phyloP scores from a whole-genome alignment of 2,888 invertebrate species.

The Girardia tigrina region DNA sequence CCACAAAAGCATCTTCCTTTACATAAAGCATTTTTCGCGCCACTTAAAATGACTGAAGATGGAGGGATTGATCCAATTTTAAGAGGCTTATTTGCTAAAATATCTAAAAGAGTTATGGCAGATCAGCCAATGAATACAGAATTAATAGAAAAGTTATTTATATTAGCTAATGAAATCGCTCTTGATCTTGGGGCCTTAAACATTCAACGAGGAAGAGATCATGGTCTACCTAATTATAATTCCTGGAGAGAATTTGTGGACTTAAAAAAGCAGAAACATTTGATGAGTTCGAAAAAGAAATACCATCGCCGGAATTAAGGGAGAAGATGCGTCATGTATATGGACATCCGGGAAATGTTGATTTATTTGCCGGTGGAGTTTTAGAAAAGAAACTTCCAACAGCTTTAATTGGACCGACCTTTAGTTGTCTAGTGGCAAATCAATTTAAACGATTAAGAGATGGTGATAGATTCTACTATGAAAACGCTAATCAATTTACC shows the following conservation, averaged over 20 bases:
- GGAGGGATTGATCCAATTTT: conserved; percentile 91
- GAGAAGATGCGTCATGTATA: conserved; percentile 68
- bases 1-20: conserved; percentile 74
- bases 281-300: conserved; percentile 68
- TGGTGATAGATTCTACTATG: conserved; percentile 92
- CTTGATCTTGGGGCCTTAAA: conserved; percentile 88
- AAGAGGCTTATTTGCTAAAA: conserved; percentile 71
- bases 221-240: conserved; percentile 74
- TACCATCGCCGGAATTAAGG: conserved; percentile 57
- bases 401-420: conserved; percentile 79
- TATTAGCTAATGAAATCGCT: conserved; percentile 62
- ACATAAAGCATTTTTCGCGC: conserved; percentile 87
- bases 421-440: conserved; percentile 77
- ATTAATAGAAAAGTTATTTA: conserved; percentile 79
- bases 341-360: conserved; percentile 82
- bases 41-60: conserved; percentile 84
- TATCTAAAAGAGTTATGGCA: conserved; percentile 71
- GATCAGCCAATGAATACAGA: conserved; percentile 78
- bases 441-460: conserved; percentile 75
- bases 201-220: conserved; percentile 81
- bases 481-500: conserved; percentile 70
- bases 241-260: conserved; percentile 72
- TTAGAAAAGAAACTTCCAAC: conserved; percentile 70
- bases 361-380: conserved; percentile 88
- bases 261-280: conserved; percentile 66